Evolutionary conservation across 2,113 vertebrate species (phyloP), one percentile per base, ranked within the genome.

Genomic region (Athene cunicularia): DNA sequence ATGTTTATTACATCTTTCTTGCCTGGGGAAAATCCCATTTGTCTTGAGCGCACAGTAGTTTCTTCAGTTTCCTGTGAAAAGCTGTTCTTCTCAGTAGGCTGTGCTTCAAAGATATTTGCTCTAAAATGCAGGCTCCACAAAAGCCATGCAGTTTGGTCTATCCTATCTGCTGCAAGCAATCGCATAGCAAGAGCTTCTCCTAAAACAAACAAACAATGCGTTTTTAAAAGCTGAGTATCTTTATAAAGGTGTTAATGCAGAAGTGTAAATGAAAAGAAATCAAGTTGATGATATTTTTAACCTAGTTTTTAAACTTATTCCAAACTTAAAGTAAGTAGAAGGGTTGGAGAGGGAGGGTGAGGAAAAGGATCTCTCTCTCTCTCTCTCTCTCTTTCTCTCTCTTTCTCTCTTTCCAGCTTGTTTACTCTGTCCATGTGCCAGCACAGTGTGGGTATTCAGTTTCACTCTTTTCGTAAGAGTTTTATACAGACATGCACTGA

Each of bases 1-100:
- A 92, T 80, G 55, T 96, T 95, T 95, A 94, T 97, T 94, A 66
- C 62, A n/a, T 92, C 91, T 84, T 91, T 88, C 74, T 94, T 96
- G 94, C 74, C 91, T 50, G 81, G 58, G 84, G 95, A 95, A 91
- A 94, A 88, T 95, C 84, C 77, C 74, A 88, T 95, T 95, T 95
- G 66, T 96, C 74, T 94, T 0, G 0, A 91, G 71, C 7, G 14
- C 85, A 47, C 87, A 90, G 90, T 94, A 76, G 56, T 93, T 95
- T 94, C 87, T 94, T 94, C 93, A 96, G 77, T 93, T 96, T 96
- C 81, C 81, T 93, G 63, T 95, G 89, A 86, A 82, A 93, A 91
- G 28, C 93, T 80, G 76, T 72, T 91, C 45, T 85, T 80, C 90
- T 82, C 89, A 91, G 89, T 95, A 81, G 89, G 67, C 71, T 96